These are phyloP conservation scores for Cherax quadricarinatus DNA, from an alignment of 1,140 invertebrate genomes.

Conservation along the genomic window DNA sequence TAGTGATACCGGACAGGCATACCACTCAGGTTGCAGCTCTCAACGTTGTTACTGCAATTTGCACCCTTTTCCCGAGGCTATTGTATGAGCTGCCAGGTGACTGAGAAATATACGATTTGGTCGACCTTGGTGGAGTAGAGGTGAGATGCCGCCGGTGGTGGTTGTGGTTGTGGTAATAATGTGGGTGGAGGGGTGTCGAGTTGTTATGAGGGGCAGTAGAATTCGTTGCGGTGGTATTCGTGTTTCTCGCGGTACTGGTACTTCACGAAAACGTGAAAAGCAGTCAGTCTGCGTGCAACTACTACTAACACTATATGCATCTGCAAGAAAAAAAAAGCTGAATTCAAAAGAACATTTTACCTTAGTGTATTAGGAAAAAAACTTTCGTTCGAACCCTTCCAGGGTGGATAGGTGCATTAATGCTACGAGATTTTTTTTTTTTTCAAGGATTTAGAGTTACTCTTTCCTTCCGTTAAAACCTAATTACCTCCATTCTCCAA, in stretches of 20 bases:
- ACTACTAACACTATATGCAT: too few species aligned
- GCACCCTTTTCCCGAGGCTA: conserved; percentile 23
- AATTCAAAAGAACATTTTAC: too few species aligned
- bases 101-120: conserved; percentile 31
- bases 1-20: conserved; percentile 2
- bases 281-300: too few species aligned
- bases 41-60: conserved; percentile 13
- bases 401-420: too few species aligned
- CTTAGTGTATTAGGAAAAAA: too few species aligned
- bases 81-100: conserved; percentile 36
- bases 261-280: too few species aligned
- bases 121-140: neutral
- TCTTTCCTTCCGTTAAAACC: too few species aligned
- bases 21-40: neutral
- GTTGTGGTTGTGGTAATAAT: neutral
- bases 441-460: too few species aligned
- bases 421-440: too few species aligned
- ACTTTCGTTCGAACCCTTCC: too few species aligned
- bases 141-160: conserved; percentile 10
- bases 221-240: neutral
- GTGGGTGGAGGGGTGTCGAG: neutral
- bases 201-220: neutral
- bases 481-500: too few species aligned
- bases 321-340: too few species aligned
- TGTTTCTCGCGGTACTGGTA: neutral